Evolutionary conservation across 2,888 invertebrate genomes (phyloP).

Genomic region (Drosophila paramelanica): DNA sequence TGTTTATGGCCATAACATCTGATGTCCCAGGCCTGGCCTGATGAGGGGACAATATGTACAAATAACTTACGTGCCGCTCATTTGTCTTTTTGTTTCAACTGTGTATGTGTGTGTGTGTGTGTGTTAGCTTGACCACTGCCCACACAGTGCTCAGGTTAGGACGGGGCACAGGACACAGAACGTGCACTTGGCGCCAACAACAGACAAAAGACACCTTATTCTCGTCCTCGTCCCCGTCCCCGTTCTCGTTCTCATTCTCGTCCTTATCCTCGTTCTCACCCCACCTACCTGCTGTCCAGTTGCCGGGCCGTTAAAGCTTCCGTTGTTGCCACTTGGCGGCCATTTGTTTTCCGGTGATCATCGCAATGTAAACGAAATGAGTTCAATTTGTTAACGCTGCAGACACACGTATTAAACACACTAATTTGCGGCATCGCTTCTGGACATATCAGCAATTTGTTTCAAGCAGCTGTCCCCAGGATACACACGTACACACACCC

Average conservation of each 20-base stretch:
- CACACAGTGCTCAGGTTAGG: neutral
- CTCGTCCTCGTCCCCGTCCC: neutral
- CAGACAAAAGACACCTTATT: constrained; percentile 29
- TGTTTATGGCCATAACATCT: constrained; percentile 79
- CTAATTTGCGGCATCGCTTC: constrained; percentile 82
- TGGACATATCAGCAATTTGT: constrained; percentile 80
- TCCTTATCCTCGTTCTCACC: neutral
- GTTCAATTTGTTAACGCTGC: constrained; percentile 74
- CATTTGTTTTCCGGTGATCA: constrained; percentile 81
- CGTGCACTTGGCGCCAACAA: constrained; percentile 21
- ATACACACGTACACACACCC: constrained; percentile 7
- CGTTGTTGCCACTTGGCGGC: constrained; percentile 50
- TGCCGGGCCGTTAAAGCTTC: constrained; percentile 48
- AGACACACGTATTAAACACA: constrained; percentile 74
- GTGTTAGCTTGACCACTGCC: constrained; percentile 8
- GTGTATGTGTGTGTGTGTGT: constrained; percentile 18
- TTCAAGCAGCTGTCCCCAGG: constrained; percentile 76
- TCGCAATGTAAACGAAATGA: constrained; percentile 77
- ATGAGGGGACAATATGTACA: constrained; percentile 59
- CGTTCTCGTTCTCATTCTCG: neutral
- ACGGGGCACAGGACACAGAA: constrained; percentile 9
- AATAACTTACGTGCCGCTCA: constrained; percentile 83
- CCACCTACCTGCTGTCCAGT: constrained; percentile 6
- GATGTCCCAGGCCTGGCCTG: constrained; percentile 63
- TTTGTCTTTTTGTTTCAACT: constrained; percentile 65